These are phyloP conservation scores for Trachelipus rathkii DNA, from an alignment of 1,140 invertebrate genomes.

Conservation along the genomic window DNA sequence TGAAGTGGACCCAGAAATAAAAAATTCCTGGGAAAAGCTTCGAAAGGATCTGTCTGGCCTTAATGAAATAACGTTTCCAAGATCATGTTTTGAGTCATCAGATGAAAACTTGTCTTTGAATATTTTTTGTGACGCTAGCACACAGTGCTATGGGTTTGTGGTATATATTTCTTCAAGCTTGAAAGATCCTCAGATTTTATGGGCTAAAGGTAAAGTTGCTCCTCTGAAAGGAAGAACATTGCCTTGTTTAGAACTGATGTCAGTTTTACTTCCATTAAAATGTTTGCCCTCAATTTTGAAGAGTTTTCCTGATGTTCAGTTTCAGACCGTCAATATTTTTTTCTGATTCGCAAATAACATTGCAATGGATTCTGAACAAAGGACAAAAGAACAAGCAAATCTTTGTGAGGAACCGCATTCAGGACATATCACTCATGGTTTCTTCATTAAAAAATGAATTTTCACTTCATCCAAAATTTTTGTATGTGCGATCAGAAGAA, in stretches of 20 bases:
- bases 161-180: background rate
- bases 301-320: background rate
- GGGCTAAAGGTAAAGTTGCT: background rate
- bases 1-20: background rate
- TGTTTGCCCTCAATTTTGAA: background rate
- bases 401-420: background rate
- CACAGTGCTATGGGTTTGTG: background rate
- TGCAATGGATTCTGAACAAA: background rate
- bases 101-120: background rate
- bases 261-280: background rate
- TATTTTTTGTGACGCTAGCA: background rate
- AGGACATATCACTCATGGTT: background rate
- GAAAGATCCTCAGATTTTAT: background rate
- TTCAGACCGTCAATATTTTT: background rate
- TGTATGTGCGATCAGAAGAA: background rate
- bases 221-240: background rate
- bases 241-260: background rate
- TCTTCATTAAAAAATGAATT: background rate
- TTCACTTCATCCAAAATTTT: background rate
- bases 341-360: background rate
- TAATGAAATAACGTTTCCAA: background rate
- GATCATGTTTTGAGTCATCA: background rate
- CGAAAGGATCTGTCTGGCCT: background rate
- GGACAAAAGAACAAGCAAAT: background rate
- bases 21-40: background rate